Percentiles rank a stretch among this genome's conserved stretches.
Evolutionary conservation across 2,888 invertebrate genomes (phyloP).

Genomic region (Salticus scenicus): DNA sequence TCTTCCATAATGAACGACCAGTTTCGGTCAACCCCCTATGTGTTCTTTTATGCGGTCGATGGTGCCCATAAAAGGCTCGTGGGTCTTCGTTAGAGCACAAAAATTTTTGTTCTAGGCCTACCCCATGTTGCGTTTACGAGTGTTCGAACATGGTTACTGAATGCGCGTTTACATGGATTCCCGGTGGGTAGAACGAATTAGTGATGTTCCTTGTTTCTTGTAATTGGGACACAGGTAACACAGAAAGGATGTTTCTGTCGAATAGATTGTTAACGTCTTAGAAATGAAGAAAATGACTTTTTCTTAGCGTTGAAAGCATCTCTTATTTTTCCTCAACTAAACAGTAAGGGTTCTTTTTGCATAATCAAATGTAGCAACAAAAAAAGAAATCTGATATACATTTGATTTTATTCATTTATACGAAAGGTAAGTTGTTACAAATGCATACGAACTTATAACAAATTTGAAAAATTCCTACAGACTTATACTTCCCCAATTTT

Average conservation of each 20-base stretch:
- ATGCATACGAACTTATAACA: too few species aligned
- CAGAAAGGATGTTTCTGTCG: neutral
- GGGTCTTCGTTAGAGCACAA: constrained; percentile 36
- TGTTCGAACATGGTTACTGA: constrained; percentile 12
- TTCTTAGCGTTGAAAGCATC: neutral
- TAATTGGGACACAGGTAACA: constrained; percentile 1
- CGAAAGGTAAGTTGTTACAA: too few species aligned
- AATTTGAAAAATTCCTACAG: too few species aligned
- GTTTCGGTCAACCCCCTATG: constrained; percentile 13
- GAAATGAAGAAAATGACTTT: neutral
- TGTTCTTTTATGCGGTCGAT: constrained; percentile 59
- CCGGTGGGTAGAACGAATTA: neutral
- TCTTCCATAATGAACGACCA: constrained; percentile 50
- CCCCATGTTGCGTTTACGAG: constrained; percentile 21
- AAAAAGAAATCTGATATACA: too few species aligned
- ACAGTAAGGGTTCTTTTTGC: neutral
- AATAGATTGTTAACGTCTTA: neutral
- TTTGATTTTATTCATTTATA: too few species aligned
- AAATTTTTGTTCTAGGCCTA: neutral
- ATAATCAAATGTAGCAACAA: too few species aligned
- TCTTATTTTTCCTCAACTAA: neutral
- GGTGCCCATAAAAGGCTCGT: constrained; percentile 60
- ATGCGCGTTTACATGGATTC: neutral
- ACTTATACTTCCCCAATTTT: too few species aligned
- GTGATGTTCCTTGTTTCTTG: neutral